Base-by-base conservation (phyloP, 2,888 invertebrate species). In the Podotricha telesiphe region DNA sequence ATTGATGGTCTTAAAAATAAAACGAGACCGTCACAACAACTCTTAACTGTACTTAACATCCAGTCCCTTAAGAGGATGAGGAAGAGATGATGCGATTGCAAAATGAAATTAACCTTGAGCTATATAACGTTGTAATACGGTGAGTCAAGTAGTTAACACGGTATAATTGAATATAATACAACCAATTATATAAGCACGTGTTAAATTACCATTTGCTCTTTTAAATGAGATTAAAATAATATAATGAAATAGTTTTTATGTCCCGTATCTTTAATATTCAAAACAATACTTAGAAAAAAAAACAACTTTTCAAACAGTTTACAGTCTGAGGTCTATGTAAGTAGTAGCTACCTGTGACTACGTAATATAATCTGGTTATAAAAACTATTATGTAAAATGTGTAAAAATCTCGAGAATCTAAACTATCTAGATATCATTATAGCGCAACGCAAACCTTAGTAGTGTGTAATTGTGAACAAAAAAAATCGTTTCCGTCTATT, bases 91-190 rank as follows among this genome's bases (percentile, higher is more conserved):
- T 61, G 69, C 65, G 53, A 74, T 74, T 71, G 74, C 63, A 68
- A 69, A 75, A 73, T 75, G 61, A 65, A 74, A 72, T 73, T 65
- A 75, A 65, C 80, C 80, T 76, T 79, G 80, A 74, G 79, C 78
- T 73, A 79, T 74, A 65, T 75, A 75, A 74, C 69, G 73, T 74
- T 75, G 71, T 75, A 20, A 76, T 71, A 67, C 65, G 53, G 71
- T 72, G 73, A 75, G 69, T 73, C 73, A 74, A 69, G 65, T 50
- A 66, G 63, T 65, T 68, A 45, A 68, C 42, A 62, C 61, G 28
- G 64, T 67, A 42, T 64, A 58, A 65, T 68, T 66, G 65, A 62
- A 59, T 42, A 63, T 61, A 53, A 48, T 53, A 56, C 47, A 34
- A 22, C 28, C 34, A 34, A 55, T 68, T 65, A 56, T 47, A 40